Conservation (phyloP, 53 echinoderm and acorn worm genomes). For the Henricia sp. region DNA sequence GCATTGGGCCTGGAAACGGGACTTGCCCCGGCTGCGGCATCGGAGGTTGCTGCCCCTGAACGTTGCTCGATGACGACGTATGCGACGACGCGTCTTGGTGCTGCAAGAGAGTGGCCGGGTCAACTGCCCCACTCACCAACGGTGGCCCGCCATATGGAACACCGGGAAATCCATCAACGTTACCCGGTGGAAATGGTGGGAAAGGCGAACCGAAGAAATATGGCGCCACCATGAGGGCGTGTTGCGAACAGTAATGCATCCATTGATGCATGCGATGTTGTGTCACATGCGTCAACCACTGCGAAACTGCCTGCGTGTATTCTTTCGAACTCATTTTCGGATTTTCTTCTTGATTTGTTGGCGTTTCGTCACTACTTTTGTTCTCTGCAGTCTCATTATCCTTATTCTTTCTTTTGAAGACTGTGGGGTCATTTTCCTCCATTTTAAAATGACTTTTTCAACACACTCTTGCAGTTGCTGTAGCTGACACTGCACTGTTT, state of each 20-base stretch:
- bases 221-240: conserved; percentile 65
- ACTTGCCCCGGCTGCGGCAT: neutral
- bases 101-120: conserved; percentile 5
- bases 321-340: conserved; percentile 56
- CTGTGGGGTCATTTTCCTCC: conserved; percentile 42
- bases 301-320: conserved; percentile 71
- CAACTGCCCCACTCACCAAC: conserved; percentile 7
- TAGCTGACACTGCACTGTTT: neutral
- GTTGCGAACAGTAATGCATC: conserved; percentile 55
- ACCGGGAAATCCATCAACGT: neutral
- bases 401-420: conserved; percentile 10
- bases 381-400: neutral
- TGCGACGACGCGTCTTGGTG: too few species aligned
- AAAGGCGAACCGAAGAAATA: conserved; percentile 50
- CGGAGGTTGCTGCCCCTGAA: conserved; percentile 5
- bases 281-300: conserved; percentile 80
- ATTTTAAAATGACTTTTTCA: neutral
- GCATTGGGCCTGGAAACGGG: conserved; percentile 19
- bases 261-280: conserved; percentile 71
- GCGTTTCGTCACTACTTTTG: neutral
- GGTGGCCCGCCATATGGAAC: conserved; percentile 1
- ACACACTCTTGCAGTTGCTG: neutral
- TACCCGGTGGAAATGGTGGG: conserved; percentile 7
- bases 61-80: too few species aligned
- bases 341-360: conserved; percentile 14